phyloP scores from a whole-genome alignment of 2,113 vertebrate species.

The Pluvialis apricaria region DNA sequence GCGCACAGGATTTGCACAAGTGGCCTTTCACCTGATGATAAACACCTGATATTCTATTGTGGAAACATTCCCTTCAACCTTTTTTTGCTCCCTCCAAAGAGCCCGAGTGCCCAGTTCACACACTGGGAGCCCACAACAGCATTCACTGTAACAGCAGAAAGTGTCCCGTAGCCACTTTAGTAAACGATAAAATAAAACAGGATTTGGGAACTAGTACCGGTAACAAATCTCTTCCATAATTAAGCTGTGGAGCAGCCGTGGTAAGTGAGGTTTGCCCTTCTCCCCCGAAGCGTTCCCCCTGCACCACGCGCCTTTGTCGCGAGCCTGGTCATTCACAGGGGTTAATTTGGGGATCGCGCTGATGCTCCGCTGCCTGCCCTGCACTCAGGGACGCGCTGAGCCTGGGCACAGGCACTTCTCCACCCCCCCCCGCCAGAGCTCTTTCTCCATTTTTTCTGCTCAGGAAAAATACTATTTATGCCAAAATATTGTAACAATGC shows the following conservation, averaged over 20 bases:
- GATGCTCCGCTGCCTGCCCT: not conserved
- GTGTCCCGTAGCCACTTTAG: not conserved
- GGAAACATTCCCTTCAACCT: not conserved
- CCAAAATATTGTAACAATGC: not conserved
- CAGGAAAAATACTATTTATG: not conserved
- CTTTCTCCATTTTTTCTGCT: not conserved
- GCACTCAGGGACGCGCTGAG: fast-evolving
- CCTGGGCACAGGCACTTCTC: not conserved
- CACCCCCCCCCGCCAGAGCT: not conserved
- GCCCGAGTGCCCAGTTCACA: not conserved
- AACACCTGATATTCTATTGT: not conserved
- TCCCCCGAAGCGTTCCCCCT: fast-evolving
- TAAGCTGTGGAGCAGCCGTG: fast-evolving
- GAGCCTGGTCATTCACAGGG: too few species aligned
- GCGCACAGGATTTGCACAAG: not conserved
- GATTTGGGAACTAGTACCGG: not conserved
- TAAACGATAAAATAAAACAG: not conserved
- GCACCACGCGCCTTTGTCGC: fast-evolving
- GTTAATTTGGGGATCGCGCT: not conserved
- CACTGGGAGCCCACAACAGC: not conserved
- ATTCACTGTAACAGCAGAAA: not conserved
- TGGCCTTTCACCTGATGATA: not conserved
- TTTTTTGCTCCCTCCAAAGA: not conserved
- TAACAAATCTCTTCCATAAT: not conserved
- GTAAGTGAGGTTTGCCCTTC: too few species aligned